These are phyloP conservation scores for Reticulitermes lucifugus DNA, from an alignment of 2,888 invertebrate genomes.

Conservation along the genomic window DNA sequence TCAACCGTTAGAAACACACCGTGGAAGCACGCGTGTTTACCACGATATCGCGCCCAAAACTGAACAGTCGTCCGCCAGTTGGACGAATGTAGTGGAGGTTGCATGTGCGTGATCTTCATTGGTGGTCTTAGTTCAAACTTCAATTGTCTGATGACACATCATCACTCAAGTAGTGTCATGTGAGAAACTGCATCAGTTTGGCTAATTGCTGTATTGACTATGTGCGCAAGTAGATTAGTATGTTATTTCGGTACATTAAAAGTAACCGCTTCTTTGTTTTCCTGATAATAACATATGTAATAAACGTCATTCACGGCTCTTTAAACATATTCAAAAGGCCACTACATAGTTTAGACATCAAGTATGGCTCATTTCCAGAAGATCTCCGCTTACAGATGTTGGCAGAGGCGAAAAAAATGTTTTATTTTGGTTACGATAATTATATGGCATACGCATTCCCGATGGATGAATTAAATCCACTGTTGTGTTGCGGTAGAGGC, in stretches of 20 bases:
- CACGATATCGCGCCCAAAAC: too few relatives aligned
- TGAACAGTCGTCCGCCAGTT: background rate
- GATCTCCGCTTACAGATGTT: conserved; percentile 60
- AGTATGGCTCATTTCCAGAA: conserved; percentile 63
- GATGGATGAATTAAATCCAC: conserved; percentile 72
- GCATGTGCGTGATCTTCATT: background rate
- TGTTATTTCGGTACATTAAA: background rate
- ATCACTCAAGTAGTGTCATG: background rate
- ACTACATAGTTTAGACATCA: conserved; percentile 58
- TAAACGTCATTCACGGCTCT: conserved; percentile 33
- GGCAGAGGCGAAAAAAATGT: conserved; percentile 66
- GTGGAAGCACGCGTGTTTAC: too few relatives aligned
- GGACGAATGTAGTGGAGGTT: background rate
- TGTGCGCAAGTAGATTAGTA: background rate
- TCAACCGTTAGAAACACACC: too few relatives aligned
- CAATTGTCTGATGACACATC: background rate
- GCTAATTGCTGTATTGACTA: background rate
- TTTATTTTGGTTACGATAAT: conserved; percentile 70
- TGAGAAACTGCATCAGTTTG: background rate
- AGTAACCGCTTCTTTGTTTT: background rate
- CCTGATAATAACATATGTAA: conserved; percentile 14
- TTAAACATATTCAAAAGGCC: conserved; percentile 58
- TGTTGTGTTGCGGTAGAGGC: conserved; percentile 71
- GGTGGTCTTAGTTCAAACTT: background rate
- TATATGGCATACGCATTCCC: conserved; percentile 74